phyloP scores from a whole-genome alignment of 2,113 vertebrate species.

The Daubentonia madagascariensis region DNA sequence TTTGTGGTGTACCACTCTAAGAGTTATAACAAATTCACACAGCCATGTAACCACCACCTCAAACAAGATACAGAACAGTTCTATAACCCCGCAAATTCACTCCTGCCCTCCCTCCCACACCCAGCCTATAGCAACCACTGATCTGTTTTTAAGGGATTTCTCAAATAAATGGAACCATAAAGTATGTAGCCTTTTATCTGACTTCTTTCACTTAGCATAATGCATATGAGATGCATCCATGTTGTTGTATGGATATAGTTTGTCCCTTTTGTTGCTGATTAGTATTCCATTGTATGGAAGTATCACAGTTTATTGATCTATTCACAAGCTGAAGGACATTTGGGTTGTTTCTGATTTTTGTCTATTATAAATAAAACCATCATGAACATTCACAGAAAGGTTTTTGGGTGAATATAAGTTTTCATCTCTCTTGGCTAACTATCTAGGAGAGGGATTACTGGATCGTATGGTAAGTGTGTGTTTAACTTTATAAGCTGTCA shows the following conservation, averaged over 20 bases:
- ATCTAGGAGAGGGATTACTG: neutral
- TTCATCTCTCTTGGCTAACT: constrained; percentile 6
- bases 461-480: neutral
- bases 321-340: neutral
- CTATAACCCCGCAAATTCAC: neutral
- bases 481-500: neutral
- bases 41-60: neutral
- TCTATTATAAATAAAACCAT: constrained; percentile 2
- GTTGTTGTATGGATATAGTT: neutral
- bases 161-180: neutral
- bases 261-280: neutral
- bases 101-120: neutral
- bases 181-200: neutral
- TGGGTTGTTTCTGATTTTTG: neutral
- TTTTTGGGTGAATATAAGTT: neutral
- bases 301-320: neutral
- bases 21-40: neutral
- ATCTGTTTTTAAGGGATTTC: neutral
- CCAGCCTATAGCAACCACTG: neutral
- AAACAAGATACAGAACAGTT: neutral
- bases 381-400: neutral
- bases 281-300: neutral
- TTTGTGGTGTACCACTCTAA: neutral
- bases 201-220: neutral
- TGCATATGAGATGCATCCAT: neutral